Conservation (phyloP, 2,113 vertebrate genomes). For the Sinosuthora webbiana region DNA sequence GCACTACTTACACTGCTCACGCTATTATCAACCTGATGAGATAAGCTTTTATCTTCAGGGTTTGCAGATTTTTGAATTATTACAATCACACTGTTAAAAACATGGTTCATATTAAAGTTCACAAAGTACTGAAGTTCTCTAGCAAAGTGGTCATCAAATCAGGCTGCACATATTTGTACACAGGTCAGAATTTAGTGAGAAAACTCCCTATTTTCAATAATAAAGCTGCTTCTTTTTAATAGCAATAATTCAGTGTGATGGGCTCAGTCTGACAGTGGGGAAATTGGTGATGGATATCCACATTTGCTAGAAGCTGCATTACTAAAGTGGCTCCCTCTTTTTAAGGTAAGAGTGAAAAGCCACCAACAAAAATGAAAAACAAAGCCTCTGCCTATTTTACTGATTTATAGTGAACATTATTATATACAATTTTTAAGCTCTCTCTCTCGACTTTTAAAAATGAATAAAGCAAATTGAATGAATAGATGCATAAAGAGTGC, state of each 20-base stretch:
- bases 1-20: not conserved
- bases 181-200: not conserved
- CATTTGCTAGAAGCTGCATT: not conserved
- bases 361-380: not conserved
- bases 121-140: not conserved
- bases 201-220: not conserved
- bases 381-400: not conserved
- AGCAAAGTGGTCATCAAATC: not conserved
- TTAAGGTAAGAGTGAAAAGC: not conserved
- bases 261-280: not conserved
- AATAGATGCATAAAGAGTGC: not conserved
- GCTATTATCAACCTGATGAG: not conserved
- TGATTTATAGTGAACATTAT: not conserved
- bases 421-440: not conserved
- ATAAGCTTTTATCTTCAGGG: not conserved
- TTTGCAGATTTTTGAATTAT: not conserved
- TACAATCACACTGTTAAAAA: not conserved
- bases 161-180: not conserved
- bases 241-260: not conserved
- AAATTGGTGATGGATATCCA: not conserved
- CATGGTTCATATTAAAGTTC: not conserved
- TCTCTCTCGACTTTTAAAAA: not conserved
- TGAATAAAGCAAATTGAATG: not conserved
- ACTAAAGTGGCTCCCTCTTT: not conserved
- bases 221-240: not conserved